Evolutionary conservation across 2,797 vertebrate genomes (phyloP).

Genomic region (Malacoctenus gilli): DNA sequence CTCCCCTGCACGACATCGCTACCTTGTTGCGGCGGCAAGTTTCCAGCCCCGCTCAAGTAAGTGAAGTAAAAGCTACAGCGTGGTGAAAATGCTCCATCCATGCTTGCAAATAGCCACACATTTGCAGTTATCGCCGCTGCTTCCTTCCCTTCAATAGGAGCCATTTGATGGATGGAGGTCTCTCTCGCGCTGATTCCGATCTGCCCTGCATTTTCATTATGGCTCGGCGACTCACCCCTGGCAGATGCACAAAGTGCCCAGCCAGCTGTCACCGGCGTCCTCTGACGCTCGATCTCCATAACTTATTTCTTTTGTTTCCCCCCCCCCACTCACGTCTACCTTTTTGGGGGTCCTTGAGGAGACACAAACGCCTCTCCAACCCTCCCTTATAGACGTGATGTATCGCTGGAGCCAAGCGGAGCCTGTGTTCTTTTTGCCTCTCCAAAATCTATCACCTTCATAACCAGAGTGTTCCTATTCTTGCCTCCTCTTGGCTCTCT

Average conservation of each 20-base stretch:
- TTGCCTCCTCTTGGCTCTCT: conserved; percentile 23
- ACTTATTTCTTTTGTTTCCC: conserved; percentile 46
- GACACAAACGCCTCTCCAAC: conserved; percentile 46
- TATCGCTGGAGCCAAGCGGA: conserved; percentile 54
- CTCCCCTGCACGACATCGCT: background rate
- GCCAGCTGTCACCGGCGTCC: conserved; percentile 75
- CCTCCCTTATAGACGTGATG: conserved; percentile 68
- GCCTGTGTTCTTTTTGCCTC: conserved; percentile 46
- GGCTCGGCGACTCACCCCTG: conserved; percentile 63
- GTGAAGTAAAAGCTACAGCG: conserved; percentile 17
- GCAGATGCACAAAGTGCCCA: conserved; percentile 71
- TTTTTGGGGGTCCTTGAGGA: conserved; percentile 57
- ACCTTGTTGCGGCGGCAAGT: no score
- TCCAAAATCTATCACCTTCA: conserved; percentile 60
- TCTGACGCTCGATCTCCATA: conserved; percentile 58
- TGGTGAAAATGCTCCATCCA: conserved; percentile 40
- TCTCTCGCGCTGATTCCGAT: conserved; percentile 71
- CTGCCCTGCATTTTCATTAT: conserved; percentile 79
- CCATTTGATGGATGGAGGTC: conserved; percentile 79
- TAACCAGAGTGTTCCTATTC: conserved; percentile 22
- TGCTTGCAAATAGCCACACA: conserved; percentile 55
- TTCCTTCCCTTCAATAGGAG: conserved; percentile 61
- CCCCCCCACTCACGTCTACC: conserved; percentile 34
- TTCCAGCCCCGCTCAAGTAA: no score
- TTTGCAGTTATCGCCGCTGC: conserved; percentile 59